Evolutionary conservation across 1,140 invertebrate genomes (phyloP).

Genomic region (Euura lappo): DNA sequence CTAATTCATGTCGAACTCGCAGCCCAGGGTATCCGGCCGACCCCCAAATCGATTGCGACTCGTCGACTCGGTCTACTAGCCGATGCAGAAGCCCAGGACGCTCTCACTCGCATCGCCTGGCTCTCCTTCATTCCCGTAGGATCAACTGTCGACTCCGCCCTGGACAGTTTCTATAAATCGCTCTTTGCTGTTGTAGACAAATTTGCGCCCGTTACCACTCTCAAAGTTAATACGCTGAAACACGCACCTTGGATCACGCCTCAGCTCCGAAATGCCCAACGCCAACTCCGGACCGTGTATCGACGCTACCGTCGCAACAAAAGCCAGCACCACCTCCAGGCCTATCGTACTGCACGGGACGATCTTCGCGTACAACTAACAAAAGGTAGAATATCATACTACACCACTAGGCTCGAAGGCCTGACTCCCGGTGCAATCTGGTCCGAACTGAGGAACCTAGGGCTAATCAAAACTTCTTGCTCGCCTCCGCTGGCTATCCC

Average conservation of each 20-base stretch:
- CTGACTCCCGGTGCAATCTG: not conserved
- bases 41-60: not conserved
- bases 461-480: too few species aligned
- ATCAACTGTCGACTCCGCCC: not conserved
- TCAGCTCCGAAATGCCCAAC: not conserved
- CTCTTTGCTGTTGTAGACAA: not conserved
- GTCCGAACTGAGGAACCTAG: too few species aligned
- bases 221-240: not conserved
- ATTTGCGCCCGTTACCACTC: not conserved
- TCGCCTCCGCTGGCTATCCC: too few species aligned
- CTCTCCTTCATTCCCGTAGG: not conserved
- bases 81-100: not conserved
- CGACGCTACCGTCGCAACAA: not conserved
- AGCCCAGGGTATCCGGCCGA: not conserved
- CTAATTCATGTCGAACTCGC: not conserved
- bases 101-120: not conserved
- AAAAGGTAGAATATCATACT: not conserved
- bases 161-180: not conserved
- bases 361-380: not conserved
- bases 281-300: not conserved
- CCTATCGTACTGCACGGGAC: not conserved
- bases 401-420: not conserved
- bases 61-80: not conserved
- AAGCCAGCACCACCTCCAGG: not conserved
- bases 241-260: not conserved